Conservation (phyloP, 2,888 invertebrate genomes). For the Ferdinandea cuprea region DNA sequence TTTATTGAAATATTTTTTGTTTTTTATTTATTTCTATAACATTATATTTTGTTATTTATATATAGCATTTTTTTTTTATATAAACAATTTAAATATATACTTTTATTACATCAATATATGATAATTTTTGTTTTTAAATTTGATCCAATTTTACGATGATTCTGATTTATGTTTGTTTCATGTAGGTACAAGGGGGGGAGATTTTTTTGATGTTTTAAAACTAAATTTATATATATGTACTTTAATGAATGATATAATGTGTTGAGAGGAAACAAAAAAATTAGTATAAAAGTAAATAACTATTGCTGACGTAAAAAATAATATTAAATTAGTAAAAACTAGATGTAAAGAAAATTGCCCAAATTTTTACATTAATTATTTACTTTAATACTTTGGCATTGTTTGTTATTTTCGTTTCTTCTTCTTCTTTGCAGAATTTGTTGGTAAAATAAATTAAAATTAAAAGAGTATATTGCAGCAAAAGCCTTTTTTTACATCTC, state of each 20-base stretch:
- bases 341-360: slow-evolving; percentile 43
- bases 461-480: slow-evolving; percentile 14
- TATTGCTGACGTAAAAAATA: slow-evolving; percentile 5
- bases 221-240: background rate
- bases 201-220: slow-evolving; percentile 31
- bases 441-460: slow-evolving; percentile 16
- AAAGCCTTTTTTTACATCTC: slow-evolving; percentile 31
- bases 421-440: slow-evolving; percentile 2
- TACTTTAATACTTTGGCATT: slow-evolving; percentile 70
- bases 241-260: slow-evolving; percentile 1
- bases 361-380: slow-evolving; percentile 47
- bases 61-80: slow-evolving; percentile 34
- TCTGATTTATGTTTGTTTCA: slow-evolving; percentile 71
- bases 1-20: slow-evolving; percentile 31
- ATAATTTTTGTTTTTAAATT: slow-evolving; percentile 53
- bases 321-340: background rate
- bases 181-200: slow-evolving; percentile 71
- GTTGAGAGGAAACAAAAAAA: background rate
- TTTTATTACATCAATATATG: slow-evolving; percentile 59
- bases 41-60: no score
- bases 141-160: slow-evolving; percentile 74
- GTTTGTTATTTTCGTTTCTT: slow-evolving; percentile 24
- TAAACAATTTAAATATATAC: slow-evolving; percentile 64
- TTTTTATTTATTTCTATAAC: slow-evolving; percentile 17
- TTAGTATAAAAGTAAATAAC: slow-evolving; percentile 34